phyloP scores from a whole-genome alignment of 2,113 vertebrate species.

The Erythrolamprus reginae region DNA sequence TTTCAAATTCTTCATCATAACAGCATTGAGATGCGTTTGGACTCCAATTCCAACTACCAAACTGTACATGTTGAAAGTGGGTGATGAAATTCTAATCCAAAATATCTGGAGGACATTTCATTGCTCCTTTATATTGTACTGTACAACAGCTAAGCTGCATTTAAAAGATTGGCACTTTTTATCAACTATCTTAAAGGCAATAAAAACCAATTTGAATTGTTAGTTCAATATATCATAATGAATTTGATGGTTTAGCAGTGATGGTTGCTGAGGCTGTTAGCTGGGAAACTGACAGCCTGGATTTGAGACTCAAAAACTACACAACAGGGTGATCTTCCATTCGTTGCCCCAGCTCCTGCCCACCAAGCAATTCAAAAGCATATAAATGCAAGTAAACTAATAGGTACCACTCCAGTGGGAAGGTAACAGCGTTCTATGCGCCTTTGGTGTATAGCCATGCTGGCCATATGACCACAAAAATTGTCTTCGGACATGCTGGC shows the following conservation, averaged over 20 bases:
- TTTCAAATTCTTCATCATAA: neutral
- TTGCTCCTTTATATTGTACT: neutral
- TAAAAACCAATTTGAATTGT: neutral
- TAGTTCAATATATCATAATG: neutral
- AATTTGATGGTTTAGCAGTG: neutral
- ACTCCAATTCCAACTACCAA: neutral
- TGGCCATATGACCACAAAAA: neutral
- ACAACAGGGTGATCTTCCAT: neutral
- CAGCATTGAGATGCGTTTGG: neutral
- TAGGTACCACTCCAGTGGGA: neutral
- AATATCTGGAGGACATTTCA: neutral
- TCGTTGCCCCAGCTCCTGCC: neutral
- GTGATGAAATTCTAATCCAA: neutral
- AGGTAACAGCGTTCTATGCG: neutral
- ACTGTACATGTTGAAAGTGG: neutral
- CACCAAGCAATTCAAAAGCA: neutral
- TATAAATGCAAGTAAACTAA: neutral
- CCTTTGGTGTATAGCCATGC: neutral
- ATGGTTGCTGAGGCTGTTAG: no score
- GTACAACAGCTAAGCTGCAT: neutral
- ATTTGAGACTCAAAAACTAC: no score
- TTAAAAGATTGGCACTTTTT: neutral
- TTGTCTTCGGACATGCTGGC: neutral
- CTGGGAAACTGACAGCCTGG: no score
- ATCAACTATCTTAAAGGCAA: constrained; percentile 22